These are phyloP conservation scores for Hypolimnas misippus DNA, from an alignment of 2,888 invertebrate species.

Conservation along the genomic window DNA sequence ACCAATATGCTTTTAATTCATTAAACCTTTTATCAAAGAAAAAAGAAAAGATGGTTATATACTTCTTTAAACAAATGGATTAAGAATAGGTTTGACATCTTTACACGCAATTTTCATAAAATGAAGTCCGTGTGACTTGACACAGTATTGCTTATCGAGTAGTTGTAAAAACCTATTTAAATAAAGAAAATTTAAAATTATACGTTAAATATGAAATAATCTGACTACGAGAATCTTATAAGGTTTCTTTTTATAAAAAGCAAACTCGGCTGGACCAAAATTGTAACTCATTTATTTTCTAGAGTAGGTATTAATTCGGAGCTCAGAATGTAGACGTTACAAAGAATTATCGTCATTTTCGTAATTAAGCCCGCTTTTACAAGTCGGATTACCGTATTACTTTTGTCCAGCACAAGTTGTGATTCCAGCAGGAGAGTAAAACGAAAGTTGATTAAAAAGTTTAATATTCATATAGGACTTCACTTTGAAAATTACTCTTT, in stretches of 20 bases:
- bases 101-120: no score
- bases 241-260: background rate
- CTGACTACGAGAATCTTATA: background rate
- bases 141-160: no score
- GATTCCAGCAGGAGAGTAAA: background rate
- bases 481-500: background rate
- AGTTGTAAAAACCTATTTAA: no score
- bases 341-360: conserved; percentile 3
- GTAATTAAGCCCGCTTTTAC: background rate
- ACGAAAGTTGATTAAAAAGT: background rate
- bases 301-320: background rate
- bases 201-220: background rate
- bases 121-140: no score
- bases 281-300: background rate
- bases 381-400: background rate
- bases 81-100: no score
- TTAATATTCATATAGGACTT: background rate
- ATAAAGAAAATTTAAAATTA: no score
- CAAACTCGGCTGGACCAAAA: background rate
- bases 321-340: background rate
- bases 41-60: no score
- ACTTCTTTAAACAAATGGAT: no score
- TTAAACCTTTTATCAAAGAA: no score
- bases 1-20: no score
- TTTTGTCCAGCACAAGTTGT: background rate